Base-by-base conservation (phyloP, 2,888 invertebrate genomes). In the Pseudococcus longispinus region DNA sequence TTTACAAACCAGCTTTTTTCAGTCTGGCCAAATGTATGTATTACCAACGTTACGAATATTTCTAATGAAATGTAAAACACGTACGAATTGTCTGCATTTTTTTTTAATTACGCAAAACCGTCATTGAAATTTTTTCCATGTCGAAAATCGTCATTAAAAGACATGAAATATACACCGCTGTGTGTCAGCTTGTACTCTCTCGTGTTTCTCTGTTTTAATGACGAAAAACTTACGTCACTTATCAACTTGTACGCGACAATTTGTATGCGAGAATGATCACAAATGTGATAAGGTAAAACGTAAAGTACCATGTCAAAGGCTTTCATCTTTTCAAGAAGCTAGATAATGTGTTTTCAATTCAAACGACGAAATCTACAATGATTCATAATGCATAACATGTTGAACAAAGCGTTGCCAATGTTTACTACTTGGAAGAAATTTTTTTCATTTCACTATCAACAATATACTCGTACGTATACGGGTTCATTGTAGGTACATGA, bases 341-440 rank as follows among this genome's bases (percentile, higher is more conserved):
- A 70, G 70, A 70, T 70, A 29, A 70, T 70, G 29, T 70, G 20
- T 70, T 70, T 70, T 70, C 70, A 70, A 70, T 70, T 70, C 70
- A 70, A 65, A 70, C 15, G 29, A 70, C 70, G 70, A 70, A 29
- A 29, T 29, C 8, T 29, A 70, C 70, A 29, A 70, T 29, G 26
- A 70, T 70, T 70, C 70, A 29, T 70, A 29, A 70, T 29, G 32
- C 26, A 29, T 70, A 70, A 70, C 70, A 70, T 70, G 70, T 70
- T 70, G 29, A 70, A 70, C 70, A 70, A 70, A 70, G 29, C 32
- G n/a, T 51, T 51, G 51, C 51, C 51, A n/a, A n/a, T 51, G 51
- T 51, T 51, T n/a, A 18, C 51, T n/a, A n/a, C 4, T 37, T 2
- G 51, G 51, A n/a, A n/a, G 51, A 51, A 18, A 51, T n/a, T 51